phyloP scores from a whole-genome alignment of 2,797 vertebrate species.

The Peromyscus nudipes region DNA sequence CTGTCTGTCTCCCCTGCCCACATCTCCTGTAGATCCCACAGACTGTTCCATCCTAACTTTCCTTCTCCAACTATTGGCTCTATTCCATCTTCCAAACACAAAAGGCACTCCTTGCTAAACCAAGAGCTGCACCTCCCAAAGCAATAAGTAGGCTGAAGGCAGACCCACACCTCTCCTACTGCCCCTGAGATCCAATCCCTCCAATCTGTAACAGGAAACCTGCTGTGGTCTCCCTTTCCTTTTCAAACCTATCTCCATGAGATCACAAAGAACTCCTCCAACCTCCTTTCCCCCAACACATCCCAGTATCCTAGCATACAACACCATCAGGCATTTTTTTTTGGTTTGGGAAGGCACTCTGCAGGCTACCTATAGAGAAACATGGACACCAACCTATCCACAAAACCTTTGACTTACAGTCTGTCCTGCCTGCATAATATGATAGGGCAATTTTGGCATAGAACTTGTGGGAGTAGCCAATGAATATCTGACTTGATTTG shows the following conservation, averaged over 20 bases:
- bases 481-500: not conserved
- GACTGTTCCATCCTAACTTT: not conserved
- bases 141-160: not conserved
- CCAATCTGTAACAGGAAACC: not conserved
- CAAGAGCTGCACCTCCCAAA: not conserved
- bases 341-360: not conserved
- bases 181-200: not conserved
- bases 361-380: not conserved
- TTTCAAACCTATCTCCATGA: not conserved
- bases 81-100: not conserved
- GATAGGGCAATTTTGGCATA: not conserved
- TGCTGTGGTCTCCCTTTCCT: not conserved
- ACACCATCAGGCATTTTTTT: not conserved
- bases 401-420: not conserved
- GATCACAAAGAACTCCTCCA: not conserved
- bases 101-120: not conserved
- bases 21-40: not conserved
- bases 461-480: not conserved
- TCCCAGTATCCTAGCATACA: not conserved
- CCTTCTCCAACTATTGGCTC: no score
- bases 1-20: not conserved
- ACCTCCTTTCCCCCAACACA: not conserved
- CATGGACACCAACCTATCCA: not conserved
- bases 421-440: not conserved
- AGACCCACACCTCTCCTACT: not conserved